Evolutionary conservation across 2,113 vertebrate genomes (phyloP), one percentile per base, ranked within the genome.

Genomic region (Bubalus kerabau): DNA sequence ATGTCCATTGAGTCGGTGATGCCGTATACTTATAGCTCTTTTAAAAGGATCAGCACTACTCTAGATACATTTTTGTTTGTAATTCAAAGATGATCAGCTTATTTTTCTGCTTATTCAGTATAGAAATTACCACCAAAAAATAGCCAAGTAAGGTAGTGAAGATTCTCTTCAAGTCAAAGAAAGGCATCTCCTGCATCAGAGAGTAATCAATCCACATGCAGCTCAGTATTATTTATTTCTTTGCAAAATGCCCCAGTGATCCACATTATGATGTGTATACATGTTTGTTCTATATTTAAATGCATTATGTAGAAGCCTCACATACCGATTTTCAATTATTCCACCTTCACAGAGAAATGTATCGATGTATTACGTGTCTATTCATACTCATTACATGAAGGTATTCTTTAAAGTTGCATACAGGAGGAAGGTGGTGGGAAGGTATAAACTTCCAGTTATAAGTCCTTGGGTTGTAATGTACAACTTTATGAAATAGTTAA

Each of bases 301-400:
- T 46, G 96, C 95, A 94, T 67, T 81, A 95, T 0, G 62, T 92
- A 90, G 83, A 97, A 54, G 82, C 96, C 98, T 71, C 40, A 97
- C 95, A 97, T 98, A 96, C 93, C 60, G 82, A 98, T 96, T 97
- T 96, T 98, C 96, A 82, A 3, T 90, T 94, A 21, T 87, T 97
- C 96, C 85, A 97, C 90, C 92, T 3, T 74, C 86, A 95, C 74
- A 92, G 81, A 84, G 46, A 90, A 82, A 80, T 57, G 19, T 89
- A 80, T 21, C n/a, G n/a, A 76, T 28, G 6, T 28, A 30, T 36
- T 32, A 40, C 14, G 88, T 59, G 94, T 60, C 50, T 85, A 86
- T 91, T 85, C 93, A 92, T 30, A 92, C 36, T 95, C 48, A 91
- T 0, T 86, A 60, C 90, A 88, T 52, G 57, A 13, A 23, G 14